Evolutionary conservation across 2,113 vertebrate species (phyloP).

Genomic region (Pachypanchax playfairii): DNA sequence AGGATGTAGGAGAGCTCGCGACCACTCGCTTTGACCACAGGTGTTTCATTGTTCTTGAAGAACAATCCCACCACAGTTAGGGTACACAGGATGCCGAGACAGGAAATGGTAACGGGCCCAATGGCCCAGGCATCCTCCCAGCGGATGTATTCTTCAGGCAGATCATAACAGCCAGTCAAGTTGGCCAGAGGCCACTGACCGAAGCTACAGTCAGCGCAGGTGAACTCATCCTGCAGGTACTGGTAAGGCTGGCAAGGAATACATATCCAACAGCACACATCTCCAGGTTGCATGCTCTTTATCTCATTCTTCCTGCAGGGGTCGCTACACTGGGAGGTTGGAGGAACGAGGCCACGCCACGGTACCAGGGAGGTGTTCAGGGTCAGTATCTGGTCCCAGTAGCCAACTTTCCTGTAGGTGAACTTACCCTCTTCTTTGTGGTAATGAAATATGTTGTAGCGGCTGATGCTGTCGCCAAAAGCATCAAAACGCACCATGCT

Average conservation of each 20-base stretch:
- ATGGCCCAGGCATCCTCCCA: conserved; percentile 97
- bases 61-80: conserved; percentile 92
- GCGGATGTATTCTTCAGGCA: conserved; percentile 95
- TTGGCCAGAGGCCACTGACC: conserved; percentile 94
- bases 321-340: conserved; percentile 95
- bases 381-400: conserved; percentile 92
- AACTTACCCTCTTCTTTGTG: conserved; percentile 84
- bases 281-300: conserved; percentile 97
- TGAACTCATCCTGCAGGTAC: conserved; percentile 92
- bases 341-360: conserved; percentile 83
- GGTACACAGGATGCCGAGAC: conserved; percentile 91
- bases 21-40: conserved; percentile 95
- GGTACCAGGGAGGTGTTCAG: conserved; percentile 87
- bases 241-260: conserved; percentile 95
- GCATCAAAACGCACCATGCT: conserved; percentile 89
- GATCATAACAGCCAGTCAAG: conserved; percentile 90
- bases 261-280: conserved; percentile 99
- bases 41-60: conserved; percentile 90
- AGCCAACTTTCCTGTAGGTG: conserved; percentile 91
- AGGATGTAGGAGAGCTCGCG: conserved; percentile 98
- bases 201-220: conserved; percentile 91
- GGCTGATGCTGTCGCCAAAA: conserved; percentile 91
- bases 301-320: conserved; percentile 95
- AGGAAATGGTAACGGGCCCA: conserved; percentile 93
- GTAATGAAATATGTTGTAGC: conserved; percentile 98